Evolutionary conservation across 2,797 vertebrate species (phyloP).

Genomic region (Etheostoma perlongum): DNA sequence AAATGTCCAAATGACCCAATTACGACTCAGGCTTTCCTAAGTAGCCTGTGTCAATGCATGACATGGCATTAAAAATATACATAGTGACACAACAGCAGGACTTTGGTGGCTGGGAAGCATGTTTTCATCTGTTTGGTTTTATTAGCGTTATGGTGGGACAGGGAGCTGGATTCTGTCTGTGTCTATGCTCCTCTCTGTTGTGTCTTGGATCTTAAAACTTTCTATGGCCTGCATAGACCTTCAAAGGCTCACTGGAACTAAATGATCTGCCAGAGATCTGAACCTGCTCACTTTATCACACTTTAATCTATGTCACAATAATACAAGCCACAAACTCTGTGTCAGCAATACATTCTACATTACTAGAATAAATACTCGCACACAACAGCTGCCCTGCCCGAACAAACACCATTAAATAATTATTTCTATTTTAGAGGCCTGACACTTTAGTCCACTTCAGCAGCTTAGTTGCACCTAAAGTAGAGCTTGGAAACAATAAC

Average conservation of each 20-base stretch:
- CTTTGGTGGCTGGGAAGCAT: constrained; percentile 45
- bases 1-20: constrained; percentile 88
- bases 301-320: constrained; percentile 57
- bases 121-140: constrained; percentile 69
- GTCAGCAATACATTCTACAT: constrained; percentile 35
- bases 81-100: constrained; percentile 68
- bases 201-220: constrained; percentile 52
- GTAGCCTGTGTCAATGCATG: constrained; percentile 74
- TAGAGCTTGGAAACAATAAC: constrained; percentile 76
- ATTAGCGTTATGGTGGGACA: constrained; percentile 53
- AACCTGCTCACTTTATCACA: constrained; percentile 66
- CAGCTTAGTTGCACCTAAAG: constrained; percentile 55
- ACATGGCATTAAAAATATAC: constrained; percentile 78
- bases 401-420: constrained; percentile 71
- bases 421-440: constrained; percentile 54
- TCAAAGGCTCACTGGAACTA: constrained; percentile 63
- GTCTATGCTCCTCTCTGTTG: constrained; percentile 63
- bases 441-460: constrained; percentile 63
- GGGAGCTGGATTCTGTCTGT: constrained; percentile 59
- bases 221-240: constrained; percentile 42
- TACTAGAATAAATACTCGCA: constrained; percentile 24
- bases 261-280: constrained; percentile 64
- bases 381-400: constrained; percentile 42
- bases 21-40: constrained; percentile 83
- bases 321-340: constrained; percentile 37